phyloP scores from a whole-genome alignment of 2,888 invertebrate genomes.

The Spodoptera picta region DNA sequence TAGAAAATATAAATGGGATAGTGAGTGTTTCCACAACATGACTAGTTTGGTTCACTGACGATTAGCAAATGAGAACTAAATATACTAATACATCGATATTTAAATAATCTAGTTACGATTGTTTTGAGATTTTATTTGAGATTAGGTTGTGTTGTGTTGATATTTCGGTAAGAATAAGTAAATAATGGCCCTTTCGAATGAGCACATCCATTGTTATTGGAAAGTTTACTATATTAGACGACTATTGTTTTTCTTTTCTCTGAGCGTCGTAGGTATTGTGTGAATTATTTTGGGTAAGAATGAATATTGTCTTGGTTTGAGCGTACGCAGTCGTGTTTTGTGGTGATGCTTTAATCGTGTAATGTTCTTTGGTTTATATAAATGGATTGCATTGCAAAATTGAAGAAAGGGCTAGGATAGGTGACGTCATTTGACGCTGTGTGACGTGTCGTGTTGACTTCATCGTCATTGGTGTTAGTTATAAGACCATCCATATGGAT shows the following conservation, averaged over 20 bases:
- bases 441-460: too few relatives aligned
- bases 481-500: too few relatives aligned
- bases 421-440: too few relatives aligned
- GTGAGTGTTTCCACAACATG: slow-evolving; percentile 32
- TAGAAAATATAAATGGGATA: slow-evolving; percentile 16
- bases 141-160: slow-evolving; percentile 29
- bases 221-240: slow-evolving; percentile 29
- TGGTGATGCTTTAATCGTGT: background rate
- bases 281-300: slow-evolving; percentile 20
- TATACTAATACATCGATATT: slow-evolving; percentile 5
- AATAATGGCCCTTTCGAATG: slow-evolving; percentile 28
- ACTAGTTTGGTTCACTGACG: background rate
- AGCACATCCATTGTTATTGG: slow-evolving; percentile 46
- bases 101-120: slow-evolving; percentile 35
- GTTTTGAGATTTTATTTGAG: slow-evolving; percentile 31
- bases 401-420: background rate
- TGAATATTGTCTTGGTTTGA: slow-evolving; percentile 17
- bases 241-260: slow-evolving; percentile 32
- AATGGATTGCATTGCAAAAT: background rate
- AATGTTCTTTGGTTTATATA: background rate
- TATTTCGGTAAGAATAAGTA: slow-evolving; percentile 19
- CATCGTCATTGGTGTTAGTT: too few relatives aligned
- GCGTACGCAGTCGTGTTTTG: background rate
- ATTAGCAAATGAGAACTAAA: slow-evolving; percentile 16
- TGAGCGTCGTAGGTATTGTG: slow-evolving; percentile 24